Conservation (phyloP, 2,113 vertebrate species). For the Gymnorhina tibicen region DNA sequence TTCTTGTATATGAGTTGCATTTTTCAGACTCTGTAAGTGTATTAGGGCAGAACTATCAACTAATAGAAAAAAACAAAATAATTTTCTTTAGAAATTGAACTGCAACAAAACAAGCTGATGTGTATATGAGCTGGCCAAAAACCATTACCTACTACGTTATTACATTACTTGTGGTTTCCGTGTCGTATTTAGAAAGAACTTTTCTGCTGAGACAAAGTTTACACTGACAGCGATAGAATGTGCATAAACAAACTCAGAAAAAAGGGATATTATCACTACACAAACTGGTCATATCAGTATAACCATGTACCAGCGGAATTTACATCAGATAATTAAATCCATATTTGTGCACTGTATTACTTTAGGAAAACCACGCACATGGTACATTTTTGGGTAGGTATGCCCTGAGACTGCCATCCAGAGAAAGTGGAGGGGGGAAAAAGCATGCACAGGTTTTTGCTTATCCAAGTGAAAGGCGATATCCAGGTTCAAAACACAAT, state of each 20-base stretch:
- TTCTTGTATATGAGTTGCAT: not conserved
- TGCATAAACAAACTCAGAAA: not conserved
- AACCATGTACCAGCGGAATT: not conserved
- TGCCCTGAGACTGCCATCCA: not conserved
- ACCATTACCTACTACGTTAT: not conserved
- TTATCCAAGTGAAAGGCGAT: not conserved
- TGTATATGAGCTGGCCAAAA: not conserved
- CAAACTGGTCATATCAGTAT: not conserved
- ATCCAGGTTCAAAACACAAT: not conserved
- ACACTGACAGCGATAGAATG: not conserved
- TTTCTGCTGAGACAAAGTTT: not conserved
- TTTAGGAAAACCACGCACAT: not conserved
- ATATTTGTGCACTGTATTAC: not conserved
- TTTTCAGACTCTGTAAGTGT: not conserved
- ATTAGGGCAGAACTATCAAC: not conserved
- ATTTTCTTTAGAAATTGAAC: not conserved
- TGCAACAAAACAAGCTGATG: not conserved
- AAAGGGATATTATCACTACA: not conserved
- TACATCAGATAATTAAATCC: not conserved
- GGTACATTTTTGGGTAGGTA: not conserved
- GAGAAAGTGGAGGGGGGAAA: not conserved
- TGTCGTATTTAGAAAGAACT: not conserved
- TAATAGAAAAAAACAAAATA: not conserved
- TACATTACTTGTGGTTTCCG: not conserved
- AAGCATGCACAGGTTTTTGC: not conserved